Percentiles rank a stretch among this genome's conserved stretches.
These are phyloP conservation scores for Drosophila infuscata DNA, from an alignment of 2,888 invertebrate species.

Conservation along the genomic window DNA sequence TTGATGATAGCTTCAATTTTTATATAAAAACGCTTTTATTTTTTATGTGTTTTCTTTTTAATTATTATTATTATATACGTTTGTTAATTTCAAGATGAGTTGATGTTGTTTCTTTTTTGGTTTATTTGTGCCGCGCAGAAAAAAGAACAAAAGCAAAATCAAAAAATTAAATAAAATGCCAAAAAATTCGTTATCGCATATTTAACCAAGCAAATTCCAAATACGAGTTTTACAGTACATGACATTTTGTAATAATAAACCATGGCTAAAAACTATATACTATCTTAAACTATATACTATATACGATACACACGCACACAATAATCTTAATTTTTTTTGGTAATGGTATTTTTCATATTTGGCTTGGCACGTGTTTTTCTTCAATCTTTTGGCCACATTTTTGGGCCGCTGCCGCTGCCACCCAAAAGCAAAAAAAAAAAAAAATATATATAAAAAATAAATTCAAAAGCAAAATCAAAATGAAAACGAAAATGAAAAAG, in stretches of 20 bases:
- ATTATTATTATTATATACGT: slow-evolving; percentile 13
- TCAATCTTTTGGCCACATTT: slow-evolving; percentile 52
- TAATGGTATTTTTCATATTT: slow-evolving; percentile 72
- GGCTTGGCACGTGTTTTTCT: slow-evolving; percentile 80
- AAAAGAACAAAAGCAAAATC: slow-evolving; percentile 7
- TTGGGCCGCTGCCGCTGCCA: slow-evolving; percentile 65
- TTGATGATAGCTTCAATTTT: slow-evolving; percentile 28
- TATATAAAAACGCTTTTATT: slow-evolving; percentile 45
- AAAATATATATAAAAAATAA: slow-evolving; percentile 23
- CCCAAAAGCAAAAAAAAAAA: slow-evolving; percentile 29
- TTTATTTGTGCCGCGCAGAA: slow-evolving; percentile 39
- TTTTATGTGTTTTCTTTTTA: slow-evolving; percentile 31
- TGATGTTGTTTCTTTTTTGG: slow-evolving; percentile 25
- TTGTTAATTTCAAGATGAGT: slow-evolving; percentile 22
- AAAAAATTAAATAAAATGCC: not conserved
- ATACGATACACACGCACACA: slow-evolving; percentile 27
- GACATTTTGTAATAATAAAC: slow-evolving; percentile 66
- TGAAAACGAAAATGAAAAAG: slow-evolving; percentile 5
- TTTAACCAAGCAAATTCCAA: slow-evolving; percentile 40
- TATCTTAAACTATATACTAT: slow-evolving; percentile 25
- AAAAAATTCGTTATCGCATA: slow-evolving; percentile 10
- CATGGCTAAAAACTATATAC: slow-evolving; percentile 6
- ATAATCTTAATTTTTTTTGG: slow-evolving; percentile 59
- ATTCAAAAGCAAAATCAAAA: slow-evolving; percentile 24
- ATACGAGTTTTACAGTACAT: slow-evolving; percentile 61